Base-by-base conservation (phyloP, 2,888 invertebrate species). In the Nymphalis polychloros region DNA sequence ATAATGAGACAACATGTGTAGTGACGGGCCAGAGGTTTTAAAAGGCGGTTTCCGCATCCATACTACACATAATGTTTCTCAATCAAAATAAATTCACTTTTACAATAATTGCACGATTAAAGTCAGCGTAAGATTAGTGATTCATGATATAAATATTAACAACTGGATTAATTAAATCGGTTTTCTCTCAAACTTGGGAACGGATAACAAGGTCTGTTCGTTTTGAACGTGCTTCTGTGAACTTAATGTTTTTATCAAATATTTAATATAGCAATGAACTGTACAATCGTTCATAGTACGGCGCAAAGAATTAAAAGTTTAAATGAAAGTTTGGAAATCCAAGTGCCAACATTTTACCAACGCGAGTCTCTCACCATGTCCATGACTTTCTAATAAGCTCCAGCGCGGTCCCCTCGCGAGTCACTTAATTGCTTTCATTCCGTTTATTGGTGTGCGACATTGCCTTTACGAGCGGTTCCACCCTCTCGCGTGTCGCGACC, bases 361-460 rank as follows among this genome's bases (percentile, higher is more conserved):
- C 31, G 27, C 27, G n/a, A 52, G 27, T 48, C n/a, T 41, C 50
- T 17, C 23, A 35, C n/a, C n/a, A 7, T 19, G 16, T 17, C 46
- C 10, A 13, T 41, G 50, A 65, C 46, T 59, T 46, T 8, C 41
- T 46, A 20, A 19, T 20, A 13, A 48, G n/a, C 64, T 64, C 35
- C 59, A 59, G 17, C 53, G 27, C 47, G 53, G 27, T 13, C 47
- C 31, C 41, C 52, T 60, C 47, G 66, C 53, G 47, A 55, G 55
- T 53, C n/a, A 35, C 53, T 66, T 66, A 66, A 66, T 66, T 66
- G 66, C 66, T 66, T 66, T 66, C 53, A 66, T 66, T 66, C 48
- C 47, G 55, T 66, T 61, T 66, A 66, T 66, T 66, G 66, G 61
- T 48, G 61, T 66, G 66, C 66, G 66, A 31, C 61, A 48, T 55